Evolutionary conservation across 2,888 invertebrate genomes (phyloP), one percentile per base, ranked within the genome.

Genomic region (Calephelis perditalis): DNA sequence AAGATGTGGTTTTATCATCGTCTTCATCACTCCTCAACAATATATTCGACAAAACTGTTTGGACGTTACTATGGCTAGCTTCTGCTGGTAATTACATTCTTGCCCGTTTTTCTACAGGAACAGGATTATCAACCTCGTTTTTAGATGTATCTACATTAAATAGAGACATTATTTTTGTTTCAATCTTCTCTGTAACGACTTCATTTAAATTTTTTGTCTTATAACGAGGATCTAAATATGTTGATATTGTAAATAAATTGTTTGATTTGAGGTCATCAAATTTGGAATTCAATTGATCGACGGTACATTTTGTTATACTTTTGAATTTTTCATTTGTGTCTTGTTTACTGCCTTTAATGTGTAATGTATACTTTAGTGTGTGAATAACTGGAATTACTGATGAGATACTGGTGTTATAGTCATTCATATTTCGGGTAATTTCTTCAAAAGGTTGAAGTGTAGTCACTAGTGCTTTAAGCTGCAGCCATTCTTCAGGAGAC

Each of bases 161-260:
- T 40, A 44, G 49, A 8, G 10, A 8, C n/a, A 59, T n/a, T 43
- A 52, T 10, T 52, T 49, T 9, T 9, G 58, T 11, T 59, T 52
- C 43, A 44, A 52, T n/a, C 11, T 52, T 37, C 26, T 59, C 58
- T 9, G 43, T 57, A 40, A 52, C 15, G 43, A 61, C 49, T 12
- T 61, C 45, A 40, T 61, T 61, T 35, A 61, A 61, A n/a, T 57
- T 54, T 26, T 57, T 61, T 12, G 35, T 52, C 57, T 61, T 57
- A 45, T 61, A 61, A 2, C 52, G 57, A 57, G 61, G 61, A 49
- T 57, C 57, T 9, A 52, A 45, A 49, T 59, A 57, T 43, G 49
- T 54, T 6, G 52, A 52, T 43, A 54, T 49, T 3, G 59, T 40
- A 52, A 43, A 59, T 7, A 54, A 43, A n/a, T 26, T 59, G 43